A percentile compares a stretch with the other conserved stretches of the same genome.
Evolutionary conservation across 92 coral and sea anemone genomes (phyloP).

Genomic region (Porites rus): DNA sequence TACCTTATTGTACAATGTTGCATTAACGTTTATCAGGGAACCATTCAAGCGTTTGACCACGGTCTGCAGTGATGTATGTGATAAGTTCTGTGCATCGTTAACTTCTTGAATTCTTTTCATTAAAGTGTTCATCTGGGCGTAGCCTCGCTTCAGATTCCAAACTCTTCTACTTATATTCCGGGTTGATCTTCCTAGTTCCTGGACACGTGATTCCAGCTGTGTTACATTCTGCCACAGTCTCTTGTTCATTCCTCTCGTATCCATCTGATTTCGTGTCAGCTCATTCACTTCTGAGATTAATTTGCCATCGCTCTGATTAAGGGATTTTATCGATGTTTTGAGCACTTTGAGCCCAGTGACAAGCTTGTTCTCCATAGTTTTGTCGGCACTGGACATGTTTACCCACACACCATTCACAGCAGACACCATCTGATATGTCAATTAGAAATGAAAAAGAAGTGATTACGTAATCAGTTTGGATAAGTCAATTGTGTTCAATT

Average conservation of each 20-base stretch:
- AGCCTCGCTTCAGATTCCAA: conserved; percentile 15
- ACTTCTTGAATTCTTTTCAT: conserved; percentile 4
- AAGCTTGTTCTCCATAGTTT: conserved; percentile 20
- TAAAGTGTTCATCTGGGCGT: conserved; percentile 21
- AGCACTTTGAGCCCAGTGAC: conserved; percentile 10
- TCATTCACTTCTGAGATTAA: conserved; percentile 4
- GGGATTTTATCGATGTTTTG: conserved; percentile 15
- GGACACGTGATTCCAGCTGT: conserved; percentile 20
- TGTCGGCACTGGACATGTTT: conserved; percentile 10
- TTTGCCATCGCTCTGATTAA: background rate
- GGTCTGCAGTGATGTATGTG: background rate
- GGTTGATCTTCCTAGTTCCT: background rate
- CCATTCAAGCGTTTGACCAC: background rate
- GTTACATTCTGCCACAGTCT: conserved; percentile 21
- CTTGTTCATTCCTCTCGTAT: background rate
- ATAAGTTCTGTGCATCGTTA: conserved; percentile 18
- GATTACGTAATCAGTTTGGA: no score
- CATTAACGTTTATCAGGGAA: conserved; percentile 10
- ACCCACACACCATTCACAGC: conserved; percentile 38
- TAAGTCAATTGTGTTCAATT: no score
- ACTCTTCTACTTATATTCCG: conserved; percentile 11
- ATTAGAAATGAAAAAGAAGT: no score
- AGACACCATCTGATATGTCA: background rate
- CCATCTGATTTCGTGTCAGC: conserved; percentile 4
- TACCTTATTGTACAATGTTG: conserved; percentile 24